Conservation (phyloP, 1,140 invertebrate genomes). For the Brachionus paranguensis region DNA sequence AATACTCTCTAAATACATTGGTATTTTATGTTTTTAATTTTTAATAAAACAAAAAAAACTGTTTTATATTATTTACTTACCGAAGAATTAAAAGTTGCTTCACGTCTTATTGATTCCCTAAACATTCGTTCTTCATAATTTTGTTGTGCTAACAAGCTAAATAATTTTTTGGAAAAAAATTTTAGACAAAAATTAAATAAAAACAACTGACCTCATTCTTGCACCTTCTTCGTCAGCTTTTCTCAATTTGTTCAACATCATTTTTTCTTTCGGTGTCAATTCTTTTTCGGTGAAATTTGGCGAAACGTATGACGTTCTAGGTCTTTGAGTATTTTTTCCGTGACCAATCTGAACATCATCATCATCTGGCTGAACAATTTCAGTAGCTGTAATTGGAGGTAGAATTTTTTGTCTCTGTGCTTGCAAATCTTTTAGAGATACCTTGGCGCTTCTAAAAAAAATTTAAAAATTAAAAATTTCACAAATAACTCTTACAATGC, state of each 20-base stretch:
- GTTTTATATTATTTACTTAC: neutral
- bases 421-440: constrained; percentile 2
- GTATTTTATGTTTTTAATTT: too few species aligned
- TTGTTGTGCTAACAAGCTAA: neutral
- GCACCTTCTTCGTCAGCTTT: constrained; percentile 45
- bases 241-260: constrained; percentile 21
- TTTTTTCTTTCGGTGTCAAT: constrained; percentile 35
- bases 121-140: constrained; percentile 38
- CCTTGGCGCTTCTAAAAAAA: neutral
- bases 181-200: neutral
- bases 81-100: neutral
- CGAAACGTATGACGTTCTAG: neutral
- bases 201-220: constrained; percentile 45
- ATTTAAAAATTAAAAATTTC: neutral
- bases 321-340: neutral
- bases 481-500: neutral
- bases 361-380: constrained; percentile 4
- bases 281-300: neutral
- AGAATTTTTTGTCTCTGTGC: neutral
- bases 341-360: constrained; percentile 27
- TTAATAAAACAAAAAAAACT: too few species aligned
- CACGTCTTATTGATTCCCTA: constrained; percentile 10
- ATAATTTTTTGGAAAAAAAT: neutral
- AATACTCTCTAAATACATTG: too few species aligned
- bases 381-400: neutral